Percentiles rank a stretch among this genome's conserved stretches.
These are phyloP conservation scores for Cyphomyrus plagiostoma DNA, from an alignment of 2,113 vertebrate species.

Conservation along the genomic window DNA sequence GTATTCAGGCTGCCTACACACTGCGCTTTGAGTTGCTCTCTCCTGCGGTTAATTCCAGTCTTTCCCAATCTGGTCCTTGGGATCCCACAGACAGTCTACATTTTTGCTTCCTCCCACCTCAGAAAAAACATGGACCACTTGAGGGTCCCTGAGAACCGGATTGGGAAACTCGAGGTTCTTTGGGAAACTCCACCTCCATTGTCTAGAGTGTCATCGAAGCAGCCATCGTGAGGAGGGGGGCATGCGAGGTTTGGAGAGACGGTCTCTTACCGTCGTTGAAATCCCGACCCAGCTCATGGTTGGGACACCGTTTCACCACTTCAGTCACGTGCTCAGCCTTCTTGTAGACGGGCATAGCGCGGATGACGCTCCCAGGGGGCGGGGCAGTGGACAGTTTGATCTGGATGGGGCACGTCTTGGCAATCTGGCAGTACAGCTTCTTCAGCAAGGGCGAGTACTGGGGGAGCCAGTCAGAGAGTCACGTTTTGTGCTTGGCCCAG, in stretches of 20 bases:
- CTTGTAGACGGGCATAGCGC: conserved; percentile 96
- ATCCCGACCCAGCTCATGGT: conserved; percentile 90
- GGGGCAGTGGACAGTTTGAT: conserved; percentile 80
- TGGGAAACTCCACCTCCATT: background rate
- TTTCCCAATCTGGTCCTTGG: background rate
- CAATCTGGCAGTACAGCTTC: conserved; percentile 98
- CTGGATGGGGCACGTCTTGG: conserved; percentile 97
- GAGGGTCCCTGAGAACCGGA: background rate
- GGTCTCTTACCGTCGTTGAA: conserved; percentile 82
- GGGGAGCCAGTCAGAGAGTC: conserved; percentile 14
- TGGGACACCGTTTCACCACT: conserved; percentile 95
- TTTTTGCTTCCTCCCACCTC: background rate
- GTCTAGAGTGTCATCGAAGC: background rate
- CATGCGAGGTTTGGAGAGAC: background rate
- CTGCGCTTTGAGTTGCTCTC: background rate
- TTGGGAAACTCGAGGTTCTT: background rate
- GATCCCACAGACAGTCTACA: background rate
- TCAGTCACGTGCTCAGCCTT: conserved; percentile 97
- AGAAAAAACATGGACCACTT: background rate
- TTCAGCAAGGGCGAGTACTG: conserved; percentile 95
- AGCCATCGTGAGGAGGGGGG: background rate
- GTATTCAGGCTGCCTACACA: background rate
- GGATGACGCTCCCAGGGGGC: conserved; percentile 79
- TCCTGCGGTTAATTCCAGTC: background rate
- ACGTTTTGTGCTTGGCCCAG: background rate